A percentile compares a stretch with the other conserved stretches of the same genome.
These are phyloP conservation scores for Megalonaias nervosa DNA, from an alignment of 1,140 invertebrate genomes.

Conservation along the genomic window DNA sequence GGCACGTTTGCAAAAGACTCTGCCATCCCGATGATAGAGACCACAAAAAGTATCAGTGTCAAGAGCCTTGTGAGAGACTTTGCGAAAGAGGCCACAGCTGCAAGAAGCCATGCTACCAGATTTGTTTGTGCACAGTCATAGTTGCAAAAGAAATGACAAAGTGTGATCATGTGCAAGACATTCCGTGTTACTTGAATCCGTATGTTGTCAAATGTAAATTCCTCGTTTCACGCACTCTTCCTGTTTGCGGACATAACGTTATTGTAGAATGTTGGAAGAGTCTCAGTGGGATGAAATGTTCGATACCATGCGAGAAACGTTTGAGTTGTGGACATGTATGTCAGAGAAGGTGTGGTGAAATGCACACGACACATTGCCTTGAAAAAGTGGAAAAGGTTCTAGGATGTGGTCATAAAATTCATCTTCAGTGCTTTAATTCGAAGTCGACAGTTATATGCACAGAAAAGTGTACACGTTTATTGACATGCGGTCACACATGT, in stretches of 20 bases:
- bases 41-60: slow-evolving; percentile 43
- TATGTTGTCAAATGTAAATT: slow-evolving; percentile 10
- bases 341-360: too few relatives aligned
- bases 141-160: slow-evolving; percentile 24
- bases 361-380: not conserved
- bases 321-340: not conserved
- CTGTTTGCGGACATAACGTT: slow-evolving; percentile 42
- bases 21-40: slow-evolving; percentile 7
- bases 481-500: slow-evolving; percentile 77
- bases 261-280: slow-evolving; percentile 10
- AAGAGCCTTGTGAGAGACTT: slow-evolving; percentile 52
- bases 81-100: slow-evolving; percentile 73
- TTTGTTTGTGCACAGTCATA: slow-evolving; percentile 35
- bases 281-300: not conserved
- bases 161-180: slow-evolving; percentile 24
- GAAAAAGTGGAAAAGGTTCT: not conserved
- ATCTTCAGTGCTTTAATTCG: slow-evolving; percentile 39
- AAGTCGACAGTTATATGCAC: slow-evolving; percentile 13
- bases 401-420: slow-evolving; percentile 57
- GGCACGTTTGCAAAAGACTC: slow-evolving; percentile 11
- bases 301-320: not conserved
- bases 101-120: slow-evolving; percentile 35
- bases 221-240: slow-evolving; percentile 9
- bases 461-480: slow-evolving; percentile 34
- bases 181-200: slow-evolving; percentile 17